Evolutionary conservation across 2,113 vertebrate species (phyloP), one percentile per base, ranked within the genome.

Genomic region (Brachionichthys hirsutus): DNA sequence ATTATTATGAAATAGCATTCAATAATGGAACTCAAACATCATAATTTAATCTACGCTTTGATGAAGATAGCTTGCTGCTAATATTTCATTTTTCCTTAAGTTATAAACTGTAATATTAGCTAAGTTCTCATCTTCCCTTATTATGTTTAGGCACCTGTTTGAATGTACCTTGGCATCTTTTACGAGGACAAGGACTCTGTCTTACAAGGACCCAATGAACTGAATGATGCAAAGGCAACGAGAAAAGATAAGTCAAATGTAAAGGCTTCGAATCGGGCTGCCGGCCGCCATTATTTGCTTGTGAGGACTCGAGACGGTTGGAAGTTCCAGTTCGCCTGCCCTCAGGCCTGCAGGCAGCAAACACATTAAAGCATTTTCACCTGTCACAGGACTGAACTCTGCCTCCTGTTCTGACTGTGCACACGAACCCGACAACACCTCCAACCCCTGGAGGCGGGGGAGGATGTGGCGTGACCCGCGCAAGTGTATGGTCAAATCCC

Each of bases 301-400:
- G 65, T 58, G 67, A 52, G 54, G 46, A 66, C 43, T 70, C 55
- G 18, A 62, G 71, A 46, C 14, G 0, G n/a, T 71, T 43, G 40
- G 56, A 59, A 52, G 22, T 54, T 50, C 61, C 49, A 61, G 40
- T 55, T 85, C 70, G 76, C 54, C 52, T 77, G 77, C 70, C 80
- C 66, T 62, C 54, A 38, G 71, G 81, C 79, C 60, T 60, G 63
- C 57, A 47, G 60, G 54, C 14, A 57, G 40, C 45, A 44, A 61
- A 63, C 62, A 76, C 77, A 85, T 82, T 71, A 88, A 83, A 86
- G 76, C 67, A 67, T 62, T 82, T 80, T 84, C 77, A 82, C 77
- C 66, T 81, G 78, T 81, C 78, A 80, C 59, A 62, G 19, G 51
- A 54, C 50, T 65, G 59, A 78, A 64, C 70, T 47, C 70, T 62